Evolutionary conservation across 1,140 invertebrate genomes (phyloP).

Genomic region (Chrysopa pallens): DNA sequence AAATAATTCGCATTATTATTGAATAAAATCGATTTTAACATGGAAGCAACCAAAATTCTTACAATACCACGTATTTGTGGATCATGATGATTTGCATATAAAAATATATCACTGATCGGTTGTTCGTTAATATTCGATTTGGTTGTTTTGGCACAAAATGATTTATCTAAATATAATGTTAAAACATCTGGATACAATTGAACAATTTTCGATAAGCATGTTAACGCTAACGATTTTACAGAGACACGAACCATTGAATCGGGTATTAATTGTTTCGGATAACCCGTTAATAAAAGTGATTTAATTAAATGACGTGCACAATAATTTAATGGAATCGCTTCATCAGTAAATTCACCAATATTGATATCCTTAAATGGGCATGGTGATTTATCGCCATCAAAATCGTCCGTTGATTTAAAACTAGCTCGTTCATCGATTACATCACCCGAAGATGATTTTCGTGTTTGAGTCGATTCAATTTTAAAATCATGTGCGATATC

Average conservation of each 20-base stretch:
- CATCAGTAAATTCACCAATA: constrained; percentile 46
- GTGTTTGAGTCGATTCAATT: no score
- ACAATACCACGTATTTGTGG: constrained; percentile 65
- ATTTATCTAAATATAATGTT: constrained; percentile 37
- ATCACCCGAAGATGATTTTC: no score
- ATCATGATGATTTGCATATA: constrained; percentile 55
- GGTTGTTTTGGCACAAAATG: constrained; percentile 8
- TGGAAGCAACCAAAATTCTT: constrained; percentile 43
- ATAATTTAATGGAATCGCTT: constrained; percentile 48
- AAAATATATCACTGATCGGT: constrained; percentile 46
- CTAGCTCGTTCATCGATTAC: no score
- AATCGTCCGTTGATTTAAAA: no score
- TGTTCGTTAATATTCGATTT: constrained; percentile 19
- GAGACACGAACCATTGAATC: constrained; percentile 60
- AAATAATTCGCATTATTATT: constrained; percentile 35
- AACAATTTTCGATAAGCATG: constrained; percentile 50
- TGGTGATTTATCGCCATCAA: no score
- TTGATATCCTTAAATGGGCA: constrained; percentile 26
- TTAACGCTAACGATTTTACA: constrained; percentile 63
- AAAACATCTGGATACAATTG: constrained; percentile 51
- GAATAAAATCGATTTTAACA: constrained; percentile 41
- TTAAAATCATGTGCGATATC: no score
- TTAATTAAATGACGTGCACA: constrained; percentile 54
- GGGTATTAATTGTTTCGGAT: constrained; percentile 35
- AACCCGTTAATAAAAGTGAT: constrained; percentile 55